phyloP scores from a whole-genome alignment of 1,140 invertebrate genomes.

The Aphaenogaster ashmeadi region DNA sequence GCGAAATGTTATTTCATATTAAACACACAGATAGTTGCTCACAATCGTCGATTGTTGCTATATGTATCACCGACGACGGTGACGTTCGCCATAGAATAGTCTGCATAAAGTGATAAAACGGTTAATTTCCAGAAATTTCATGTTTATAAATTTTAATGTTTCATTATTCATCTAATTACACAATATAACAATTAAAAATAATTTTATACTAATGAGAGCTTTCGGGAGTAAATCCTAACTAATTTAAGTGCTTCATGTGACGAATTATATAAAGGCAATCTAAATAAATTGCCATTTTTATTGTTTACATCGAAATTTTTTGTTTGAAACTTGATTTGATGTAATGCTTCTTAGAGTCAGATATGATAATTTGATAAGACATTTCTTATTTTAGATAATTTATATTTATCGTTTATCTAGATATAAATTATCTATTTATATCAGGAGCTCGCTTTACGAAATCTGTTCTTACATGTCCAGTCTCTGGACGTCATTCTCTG shows the following conservation, averaged over 20 bases:
- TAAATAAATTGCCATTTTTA: background rate
- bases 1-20: background rate
- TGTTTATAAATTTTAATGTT: slow-evolving; percentile 6
- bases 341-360: background rate
- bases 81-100: background rate
- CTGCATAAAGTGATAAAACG: background rate
- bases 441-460: background rate
- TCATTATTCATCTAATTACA: background rate
- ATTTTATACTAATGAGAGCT: background rate
- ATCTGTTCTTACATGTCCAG: background rate
- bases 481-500: background rate
- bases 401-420: background rate
- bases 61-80: background rate
- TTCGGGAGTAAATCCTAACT: background rate
- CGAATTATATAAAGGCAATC: background rate
- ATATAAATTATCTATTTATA: slow-evolving; percentile 21
- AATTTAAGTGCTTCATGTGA: background rate
- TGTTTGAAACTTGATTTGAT: background rate
- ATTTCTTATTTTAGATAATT: background rate
- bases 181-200: background rate
- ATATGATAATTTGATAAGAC: background rate
- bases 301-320: background rate
- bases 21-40: background rate
- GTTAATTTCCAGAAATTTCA: background rate
- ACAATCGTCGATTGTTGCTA: background rate